Percentiles rank a stretch among this genome's conserved stretches.
phyloP scores from a whole-genome alignment of 2,113 vertebrate genomes.

The Elephantulus edwardii region DNA sequence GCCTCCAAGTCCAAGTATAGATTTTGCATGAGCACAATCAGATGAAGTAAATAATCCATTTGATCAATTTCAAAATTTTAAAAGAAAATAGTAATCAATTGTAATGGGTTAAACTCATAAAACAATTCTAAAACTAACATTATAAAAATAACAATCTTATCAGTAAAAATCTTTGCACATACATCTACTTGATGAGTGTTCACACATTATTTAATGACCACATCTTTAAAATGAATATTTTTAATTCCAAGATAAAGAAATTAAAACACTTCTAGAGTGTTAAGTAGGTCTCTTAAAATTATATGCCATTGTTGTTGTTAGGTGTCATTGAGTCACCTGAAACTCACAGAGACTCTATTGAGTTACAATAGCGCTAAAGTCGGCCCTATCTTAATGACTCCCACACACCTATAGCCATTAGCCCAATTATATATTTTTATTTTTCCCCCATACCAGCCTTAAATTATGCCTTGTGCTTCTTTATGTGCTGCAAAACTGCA shows the following conservation, averaged over 20 bases:
- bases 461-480: background rate
- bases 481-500: background rate
- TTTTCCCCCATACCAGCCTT: background rate
- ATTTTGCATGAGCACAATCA: too few species aligned
- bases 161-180: background rate
- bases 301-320: too few species aligned
- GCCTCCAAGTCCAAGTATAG: too few species aligned
- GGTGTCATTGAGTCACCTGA: too few species aligned
- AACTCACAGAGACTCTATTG: too few species aligned
- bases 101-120: background rate
- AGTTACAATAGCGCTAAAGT: too few species aligned
- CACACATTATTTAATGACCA: background rate
- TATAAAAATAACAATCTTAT: background rate
- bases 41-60: background rate
- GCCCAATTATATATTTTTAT: too few species aligned
- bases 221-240: background rate
- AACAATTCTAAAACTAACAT: background rate
- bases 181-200: background rate
- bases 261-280: too few species aligned
- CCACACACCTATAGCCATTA: too few species aligned
- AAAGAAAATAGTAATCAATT: background rate
- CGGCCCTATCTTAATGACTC: too few species aligned
- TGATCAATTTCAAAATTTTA: background rate
- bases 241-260: constrained; percentile 3
- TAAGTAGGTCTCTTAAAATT: too few species aligned